Conservation (phyloP, 2,888 invertebrate species). For the Argyresthia goedartella region DNA sequence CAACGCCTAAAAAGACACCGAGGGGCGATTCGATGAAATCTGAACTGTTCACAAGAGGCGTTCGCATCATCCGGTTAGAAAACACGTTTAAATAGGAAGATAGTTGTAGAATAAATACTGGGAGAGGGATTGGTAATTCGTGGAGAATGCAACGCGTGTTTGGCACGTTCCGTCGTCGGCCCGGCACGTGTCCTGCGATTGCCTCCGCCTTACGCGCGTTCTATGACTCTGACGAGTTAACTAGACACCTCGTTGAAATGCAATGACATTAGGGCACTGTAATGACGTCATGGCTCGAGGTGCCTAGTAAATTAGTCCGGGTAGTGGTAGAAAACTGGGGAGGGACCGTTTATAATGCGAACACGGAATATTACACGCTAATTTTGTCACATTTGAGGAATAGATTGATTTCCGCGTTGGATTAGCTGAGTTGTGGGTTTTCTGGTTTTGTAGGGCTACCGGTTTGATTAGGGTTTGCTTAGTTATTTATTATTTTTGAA, state of each 20-base stretch:
- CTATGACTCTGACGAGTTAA: background rate
- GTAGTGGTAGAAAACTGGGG: slow-evolving; percentile 38
- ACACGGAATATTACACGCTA: slow-evolving; percentile 69
- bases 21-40: slow-evolving; percentile 47
- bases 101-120: slow-evolving; percentile 51
- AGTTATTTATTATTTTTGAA: no score
- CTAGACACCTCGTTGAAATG: no score
- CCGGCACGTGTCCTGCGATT: slow-evolving; percentile 17
- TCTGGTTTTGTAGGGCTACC: background rate
- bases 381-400: slow-evolving; percentile 56
- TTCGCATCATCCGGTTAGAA: slow-evolving; percentile 30
- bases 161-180: slow-evolving; percentile 31
- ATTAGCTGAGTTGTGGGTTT: slow-evolving; percentile 31
- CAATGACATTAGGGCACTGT: no score
- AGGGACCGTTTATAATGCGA: slow-evolving; percentile 56
- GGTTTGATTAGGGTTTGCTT: background rate
- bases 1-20: slow-evolving; percentile 11
- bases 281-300: no score
- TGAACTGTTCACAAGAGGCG: slow-evolving; percentile 52
- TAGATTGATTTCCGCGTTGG: slow-evolving; percentile 54
- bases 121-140: slow-evolving; percentile 21
- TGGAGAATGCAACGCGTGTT: slow-evolving; percentile 28
- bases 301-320: background rate
- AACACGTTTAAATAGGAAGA: slow-evolving; percentile 5
- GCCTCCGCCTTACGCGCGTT: slow-evolving; percentile 13